These are phyloP conservation scores for Hiodon tergisus DNA, from an alignment of 2,113 vertebrate genomes.

Conservation along the genomic window DNA sequence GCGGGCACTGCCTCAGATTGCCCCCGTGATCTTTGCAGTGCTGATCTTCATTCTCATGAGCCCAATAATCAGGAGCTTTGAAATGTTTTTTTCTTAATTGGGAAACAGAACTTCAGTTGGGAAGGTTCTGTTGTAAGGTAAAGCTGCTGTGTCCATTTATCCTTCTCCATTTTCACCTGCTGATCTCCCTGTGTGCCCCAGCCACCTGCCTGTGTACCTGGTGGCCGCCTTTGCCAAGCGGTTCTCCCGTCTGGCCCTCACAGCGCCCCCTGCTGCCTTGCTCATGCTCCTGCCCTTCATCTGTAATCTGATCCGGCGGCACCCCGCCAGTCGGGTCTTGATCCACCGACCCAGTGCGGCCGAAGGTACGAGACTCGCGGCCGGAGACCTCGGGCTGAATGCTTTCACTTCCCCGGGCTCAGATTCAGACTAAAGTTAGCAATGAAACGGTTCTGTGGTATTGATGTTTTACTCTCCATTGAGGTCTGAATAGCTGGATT, in stretches of 20 bases:
- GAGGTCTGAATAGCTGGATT: no score
- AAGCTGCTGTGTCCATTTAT: no score
- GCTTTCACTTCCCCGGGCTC: neutral
- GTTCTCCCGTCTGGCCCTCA: conserved; percentile 78
- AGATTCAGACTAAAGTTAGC: neutral
- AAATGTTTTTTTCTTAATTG: neutral
- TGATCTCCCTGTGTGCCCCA: conserved; percentile 38
- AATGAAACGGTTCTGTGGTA: neutral
- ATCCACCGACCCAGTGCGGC: conserved; percentile 71
- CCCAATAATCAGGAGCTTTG: neutral
- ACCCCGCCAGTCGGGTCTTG: conserved; percentile 78
- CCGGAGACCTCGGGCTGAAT: neutral
- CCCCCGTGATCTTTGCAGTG: neutral
- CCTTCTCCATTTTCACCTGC: neutral
- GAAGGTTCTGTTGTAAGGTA: no score
- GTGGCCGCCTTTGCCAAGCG: conserved; percentile 91
- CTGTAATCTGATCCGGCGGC: conserved; percentile 85
- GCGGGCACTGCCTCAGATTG: no score
- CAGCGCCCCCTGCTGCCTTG: conserved; percentile 76
- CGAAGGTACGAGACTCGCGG: conserved; percentile 38
- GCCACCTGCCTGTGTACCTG: conserved; percentile 84
- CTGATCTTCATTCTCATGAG: neutral
- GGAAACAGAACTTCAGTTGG: no score
- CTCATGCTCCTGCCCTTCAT: conserved; percentile 86
- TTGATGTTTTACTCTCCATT: no score